These are phyloP conservation scores for Hymenopus coronatus DNA, from an alignment of 2,888 invertebrate genomes.

Conservation along the genomic window DNA sequence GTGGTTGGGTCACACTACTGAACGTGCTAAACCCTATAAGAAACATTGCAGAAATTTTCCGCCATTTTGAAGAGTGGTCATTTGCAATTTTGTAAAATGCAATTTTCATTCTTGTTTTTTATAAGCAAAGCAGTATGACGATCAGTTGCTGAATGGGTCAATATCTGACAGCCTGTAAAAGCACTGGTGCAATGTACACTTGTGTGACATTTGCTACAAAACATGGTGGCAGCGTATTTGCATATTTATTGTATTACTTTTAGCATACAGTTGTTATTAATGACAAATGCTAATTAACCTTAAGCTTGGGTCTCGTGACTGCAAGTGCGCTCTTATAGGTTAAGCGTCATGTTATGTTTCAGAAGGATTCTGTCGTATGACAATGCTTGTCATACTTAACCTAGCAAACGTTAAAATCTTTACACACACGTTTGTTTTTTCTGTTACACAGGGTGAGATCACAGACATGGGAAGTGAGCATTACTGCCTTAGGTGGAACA, in stretches of 20 bases:
- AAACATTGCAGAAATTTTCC: conserved; percentile 34
- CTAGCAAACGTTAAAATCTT: neutral
- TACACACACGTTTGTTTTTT: neutral
- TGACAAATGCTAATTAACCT: neutral
- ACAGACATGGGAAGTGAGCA: conserved; percentile 98
- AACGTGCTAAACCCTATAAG: conserved; percentile 30
- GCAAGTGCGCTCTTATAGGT: neutral
- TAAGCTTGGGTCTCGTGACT: neutral
- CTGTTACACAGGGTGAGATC: conserved; percentile 69
- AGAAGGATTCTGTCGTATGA: neutral
- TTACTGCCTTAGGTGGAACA: conserved; percentile 98
- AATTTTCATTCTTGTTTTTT: neutral
- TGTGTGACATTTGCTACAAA: conserved; percentile 22
- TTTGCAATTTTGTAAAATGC: conserved; percentile 19
- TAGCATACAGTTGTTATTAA: neutral
- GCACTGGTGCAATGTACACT: neutral
- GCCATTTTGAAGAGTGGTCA: conserved; percentile 36
- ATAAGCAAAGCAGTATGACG: neutral
- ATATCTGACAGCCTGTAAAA: neutral
- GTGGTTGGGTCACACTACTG: conserved; percentile 31
- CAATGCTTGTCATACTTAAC: neutral
- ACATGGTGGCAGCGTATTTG: conserved; percentile 22
- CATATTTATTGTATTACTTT: neutral
- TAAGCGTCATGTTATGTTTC: neutral
- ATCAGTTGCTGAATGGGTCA: neutral